A percentile compares a stretch with the other conserved stretches of the same genome.
These are phyloP conservation scores for Suricata suricatta DNA, from an alignment of 2,113 vertebrate genomes.

Conservation along the genomic window DNA sequence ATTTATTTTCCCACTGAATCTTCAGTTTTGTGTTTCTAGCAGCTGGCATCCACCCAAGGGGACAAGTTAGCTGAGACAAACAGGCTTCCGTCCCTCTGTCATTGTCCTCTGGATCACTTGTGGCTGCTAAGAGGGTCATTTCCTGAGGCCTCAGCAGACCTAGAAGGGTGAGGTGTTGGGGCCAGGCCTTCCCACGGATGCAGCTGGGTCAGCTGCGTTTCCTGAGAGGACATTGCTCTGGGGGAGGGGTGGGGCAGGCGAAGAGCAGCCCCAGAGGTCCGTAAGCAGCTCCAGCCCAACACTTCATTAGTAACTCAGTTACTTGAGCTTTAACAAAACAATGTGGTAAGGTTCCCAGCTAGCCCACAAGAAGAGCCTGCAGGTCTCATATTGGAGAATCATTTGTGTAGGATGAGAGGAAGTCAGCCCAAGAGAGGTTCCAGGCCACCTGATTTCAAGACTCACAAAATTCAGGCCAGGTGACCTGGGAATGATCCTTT, in stretches of 20 bases:
- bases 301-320: not conserved
- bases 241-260: not conserved
- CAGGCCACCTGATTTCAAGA: not conserved
- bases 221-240: conserved; percentile 48
- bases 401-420: not conserved
- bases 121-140: conserved; percentile 72
- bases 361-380: not conserved
- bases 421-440: not conserved
- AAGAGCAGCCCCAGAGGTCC: not conserved
- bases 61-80: conserved; percentile 51
- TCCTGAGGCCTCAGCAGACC: conserved; percentile 66
- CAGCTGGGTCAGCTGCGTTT: conserved; percentile 62
- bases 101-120: conserved; percentile 59
- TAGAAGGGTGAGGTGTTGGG: conserved; percentile 12
- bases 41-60: conserved; percentile 55
- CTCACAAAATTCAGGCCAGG: not conserved
- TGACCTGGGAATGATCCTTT: not conserved
- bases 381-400: not conserved
- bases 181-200: conserved; percentile 78
- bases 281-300: not conserved
- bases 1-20: conserved; percentile 62
- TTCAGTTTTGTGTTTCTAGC: conserved; percentile 51
- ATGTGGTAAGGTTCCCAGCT: not conserved
- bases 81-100: conserved; percentile 55
- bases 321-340: not conserved